Evolutionary conservation across 2,888 invertebrate genomes (phyloP), one percentile per base, ranked within the genome.

Genomic region (Netelia virgata): DNA sequence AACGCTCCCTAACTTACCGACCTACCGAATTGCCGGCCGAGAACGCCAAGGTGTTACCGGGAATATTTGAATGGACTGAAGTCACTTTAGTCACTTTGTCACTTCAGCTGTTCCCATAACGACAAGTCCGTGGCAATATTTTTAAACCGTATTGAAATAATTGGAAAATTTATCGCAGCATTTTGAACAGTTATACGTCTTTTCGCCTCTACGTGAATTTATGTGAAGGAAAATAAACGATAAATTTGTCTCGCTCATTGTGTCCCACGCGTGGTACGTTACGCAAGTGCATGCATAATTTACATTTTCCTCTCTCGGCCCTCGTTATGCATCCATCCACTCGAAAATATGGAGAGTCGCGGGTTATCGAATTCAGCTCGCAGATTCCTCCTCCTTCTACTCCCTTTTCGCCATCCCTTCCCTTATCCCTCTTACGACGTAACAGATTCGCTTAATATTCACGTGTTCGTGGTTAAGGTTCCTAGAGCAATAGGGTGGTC

Each of bases 381-480:
- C 55, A 53, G 64, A 28, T 28, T 28, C 28, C 28, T 28, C 28
- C 6, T 28, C 28, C 5, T 28, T 28, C 28, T 28, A 5, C 23
- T 23, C 28, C 28, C 28, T 28, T 5, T 28, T 5, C 28, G 5
- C 28, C 6, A 28, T 28, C 28, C 28, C 28, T 28, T 28, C 28
- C 28, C 28, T 28, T 50, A 59, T 59, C 59, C 73, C 64, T 82
- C 69, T 72, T 81, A 78, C 81, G 47, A 53, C 53, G 74, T 78
- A 78, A 81, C 77, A 75, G 84, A 83, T 84, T 84, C 77, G 69
- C 77, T 83, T 72, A 83, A 80, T 83, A 83, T 80, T 83, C 83
- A 83, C 75, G 83, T 80, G 70, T 66, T 80, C 66, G 61, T 59
- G 76, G 79, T 53, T 83, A 75, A 79, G 79, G 75, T 83, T 83